Percentiles rank a stretch among this genome's conserved stretches.
These are phyloP conservation scores for Ascidia mentula DNA, from an alignment of 23 tunicate species.

Conservation along the genomic window DNA sequence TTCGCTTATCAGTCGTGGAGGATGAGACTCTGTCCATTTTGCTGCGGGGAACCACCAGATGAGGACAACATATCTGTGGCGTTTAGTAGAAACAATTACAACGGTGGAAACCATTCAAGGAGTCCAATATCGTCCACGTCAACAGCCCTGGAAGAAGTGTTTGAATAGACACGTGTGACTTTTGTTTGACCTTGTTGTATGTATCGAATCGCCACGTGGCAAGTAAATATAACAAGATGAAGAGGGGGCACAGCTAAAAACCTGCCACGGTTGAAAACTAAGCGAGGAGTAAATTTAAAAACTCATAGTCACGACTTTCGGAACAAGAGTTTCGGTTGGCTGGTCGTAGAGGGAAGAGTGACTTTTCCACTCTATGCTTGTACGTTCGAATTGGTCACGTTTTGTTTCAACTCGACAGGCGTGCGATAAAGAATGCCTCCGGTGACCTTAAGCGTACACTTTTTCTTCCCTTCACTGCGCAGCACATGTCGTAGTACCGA, in stretches of 20 bases:
- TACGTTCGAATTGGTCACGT: too few species aligned
- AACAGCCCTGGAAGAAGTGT: slow-evolving; percentile 16
- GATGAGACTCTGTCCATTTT: not conserved
- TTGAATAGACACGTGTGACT: not conserved
- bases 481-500: too few species aligned
- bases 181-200: slow-evolving; percentile 3
- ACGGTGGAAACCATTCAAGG: not conserved
- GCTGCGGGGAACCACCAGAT: not conserved
- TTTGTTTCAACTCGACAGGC: not conserved
- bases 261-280: not conserved
- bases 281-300: not conserved
- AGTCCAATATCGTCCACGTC: slow-evolving; percentile 23
- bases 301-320: not conserved
- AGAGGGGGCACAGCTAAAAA: not conserved
- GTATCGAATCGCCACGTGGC: not conserved
- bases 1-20: slow-evolving; percentile 9
- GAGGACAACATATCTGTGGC: not conserved
- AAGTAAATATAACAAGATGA: not conserved
- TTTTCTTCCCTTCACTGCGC: too few species aligned
- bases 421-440: too few species aligned
- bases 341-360: not conserved
- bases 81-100: not conserved
- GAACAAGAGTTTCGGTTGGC: not conserved
- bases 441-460: too few species aligned
- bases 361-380: too few species aligned